Conservation (phyloP, 2,113 vertebrate species). For the Oncorhynchus tshawytscha region DNA sequence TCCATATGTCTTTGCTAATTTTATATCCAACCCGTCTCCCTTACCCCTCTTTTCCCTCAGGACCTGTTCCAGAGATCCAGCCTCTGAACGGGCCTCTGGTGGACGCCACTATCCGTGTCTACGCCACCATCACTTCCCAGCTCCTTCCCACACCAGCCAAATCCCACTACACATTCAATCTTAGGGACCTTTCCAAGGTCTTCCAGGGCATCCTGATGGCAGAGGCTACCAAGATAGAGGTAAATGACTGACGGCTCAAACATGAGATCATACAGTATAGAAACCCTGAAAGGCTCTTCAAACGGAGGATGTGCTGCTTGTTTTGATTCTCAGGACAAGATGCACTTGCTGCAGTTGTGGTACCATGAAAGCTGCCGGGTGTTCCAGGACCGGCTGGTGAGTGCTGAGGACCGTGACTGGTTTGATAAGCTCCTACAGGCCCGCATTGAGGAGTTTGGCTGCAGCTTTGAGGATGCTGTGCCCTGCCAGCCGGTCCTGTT, state of each 20-base stretch:
- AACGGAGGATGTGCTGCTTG: not conserved
- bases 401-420: constrained; percentile 79
- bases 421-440: constrained; percentile 79
- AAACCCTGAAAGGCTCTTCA: not conserved
- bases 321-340: constrained; percentile 70
- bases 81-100: constrained; percentile 77
- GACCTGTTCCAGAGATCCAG: constrained; percentile 67
- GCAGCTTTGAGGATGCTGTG: constrained; percentile 76
- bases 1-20: no score
- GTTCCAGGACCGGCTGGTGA: constrained; percentile 87
- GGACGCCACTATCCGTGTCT: constrained; percentile 79
- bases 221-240: constrained; percentile 72
- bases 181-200: constrained; percentile 91
- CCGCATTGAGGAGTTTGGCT: constrained; percentile 75
- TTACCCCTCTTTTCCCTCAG: constrained; percentile 34
- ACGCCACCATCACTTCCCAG: constrained; percentile 81
- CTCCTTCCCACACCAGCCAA: constrained; percentile 91
- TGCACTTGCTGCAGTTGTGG: constrained; percentile 83
- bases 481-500: constrained; percentile 82
- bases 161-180: constrained; percentile 92
- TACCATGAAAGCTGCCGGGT: constrained; percentile 89
- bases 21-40: not conserved
- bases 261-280: not conserved
- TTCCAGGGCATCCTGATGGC: constrained; percentile 94
- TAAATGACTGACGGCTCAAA: not conserved